Conservation (phyloP, 64 coral and sea anemone species). For the Montipora capricornis region DNA sequence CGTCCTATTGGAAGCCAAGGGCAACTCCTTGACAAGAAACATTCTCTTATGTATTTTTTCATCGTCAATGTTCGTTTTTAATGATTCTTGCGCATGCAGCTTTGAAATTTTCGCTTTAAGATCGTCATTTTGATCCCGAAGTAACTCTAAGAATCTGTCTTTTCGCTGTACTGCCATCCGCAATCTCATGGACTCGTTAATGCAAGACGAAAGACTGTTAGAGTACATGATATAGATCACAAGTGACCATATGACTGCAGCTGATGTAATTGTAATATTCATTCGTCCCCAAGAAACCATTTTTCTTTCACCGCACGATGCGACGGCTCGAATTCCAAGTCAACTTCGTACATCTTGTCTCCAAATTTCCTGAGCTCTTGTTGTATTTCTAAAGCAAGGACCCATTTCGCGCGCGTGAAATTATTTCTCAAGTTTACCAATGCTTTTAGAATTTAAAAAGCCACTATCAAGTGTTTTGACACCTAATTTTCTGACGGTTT, state of each 20-base stretch:
- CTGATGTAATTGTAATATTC: not conserved
- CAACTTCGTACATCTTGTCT: not conserved
- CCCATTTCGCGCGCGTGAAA: not conserved
- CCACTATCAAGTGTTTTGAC: too few relatives aligned
- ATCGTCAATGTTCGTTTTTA: too few relatives aligned
- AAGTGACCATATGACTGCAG: not conserved
- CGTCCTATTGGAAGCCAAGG: not conserved
- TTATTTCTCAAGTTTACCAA: not conserved
- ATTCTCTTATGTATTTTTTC: not conserved
- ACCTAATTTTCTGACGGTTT: too few relatives aligned
- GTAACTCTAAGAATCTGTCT: conserved; percentile 48
- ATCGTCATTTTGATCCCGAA: conserved; percentile 42
- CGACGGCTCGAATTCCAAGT: not conserved
- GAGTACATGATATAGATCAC: conserved; percentile 18
- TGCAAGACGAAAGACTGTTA: not conserved
- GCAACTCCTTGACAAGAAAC: not conserved
- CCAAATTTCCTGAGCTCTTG: not conserved
- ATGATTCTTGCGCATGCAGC: not conserved
- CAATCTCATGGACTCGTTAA: not conserved
- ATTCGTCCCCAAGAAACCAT: not conserved
- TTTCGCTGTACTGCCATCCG: conserved; percentile 29
- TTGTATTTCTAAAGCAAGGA: not conserved
- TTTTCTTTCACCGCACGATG: not conserved
- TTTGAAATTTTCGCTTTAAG: conserved; percentile 9
- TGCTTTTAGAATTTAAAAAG: too few relatives aligned